These are phyloP conservation scores for Pituophis catenifer DNA, from an alignment of 2,113 vertebrate species.

Conservation along the genomic window DNA sequence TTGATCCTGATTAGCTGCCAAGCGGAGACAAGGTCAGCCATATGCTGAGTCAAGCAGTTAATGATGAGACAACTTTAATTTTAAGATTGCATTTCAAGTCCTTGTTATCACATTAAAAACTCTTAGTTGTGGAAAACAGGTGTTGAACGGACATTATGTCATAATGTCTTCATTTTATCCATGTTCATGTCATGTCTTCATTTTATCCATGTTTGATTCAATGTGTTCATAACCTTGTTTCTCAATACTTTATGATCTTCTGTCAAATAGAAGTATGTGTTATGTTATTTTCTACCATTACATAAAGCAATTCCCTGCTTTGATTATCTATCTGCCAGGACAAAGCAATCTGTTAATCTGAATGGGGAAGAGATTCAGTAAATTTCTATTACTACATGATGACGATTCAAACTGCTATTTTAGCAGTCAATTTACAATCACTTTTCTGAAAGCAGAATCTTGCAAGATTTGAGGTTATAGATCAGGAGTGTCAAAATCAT, in stretches of 20 bases:
- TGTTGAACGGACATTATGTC: fast-evolving
- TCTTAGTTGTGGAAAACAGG: background rate
- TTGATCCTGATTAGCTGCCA: background rate
- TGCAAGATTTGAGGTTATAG: background rate
- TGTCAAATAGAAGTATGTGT: background rate
- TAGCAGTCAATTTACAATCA: background rate
- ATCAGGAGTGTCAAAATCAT: background rate
- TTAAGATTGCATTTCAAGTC: background rate
- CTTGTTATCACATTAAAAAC: background rate
- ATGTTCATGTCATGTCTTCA: too few relatives aligned
- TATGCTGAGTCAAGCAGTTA: background rate
- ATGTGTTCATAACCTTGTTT: background rate
- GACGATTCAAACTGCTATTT: background rate
- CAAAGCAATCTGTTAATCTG: background rate
- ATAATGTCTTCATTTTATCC: background rate
- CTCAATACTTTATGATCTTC: background rate
- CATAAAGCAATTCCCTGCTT: background rate
- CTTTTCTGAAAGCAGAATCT: background rate
- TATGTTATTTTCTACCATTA: background rate
- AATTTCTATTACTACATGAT: background rate
- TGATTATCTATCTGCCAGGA: background rate
- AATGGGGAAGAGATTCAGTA: fast-evolving
- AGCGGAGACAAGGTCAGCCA: background rate
- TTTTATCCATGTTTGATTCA: background rate
- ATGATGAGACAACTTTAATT: background rate